Evolutionary conservation across 2,113 vertebrate genomes (phyloP), one percentile per base, ranked within the genome.

Genomic region (Meles meles): DNA sequence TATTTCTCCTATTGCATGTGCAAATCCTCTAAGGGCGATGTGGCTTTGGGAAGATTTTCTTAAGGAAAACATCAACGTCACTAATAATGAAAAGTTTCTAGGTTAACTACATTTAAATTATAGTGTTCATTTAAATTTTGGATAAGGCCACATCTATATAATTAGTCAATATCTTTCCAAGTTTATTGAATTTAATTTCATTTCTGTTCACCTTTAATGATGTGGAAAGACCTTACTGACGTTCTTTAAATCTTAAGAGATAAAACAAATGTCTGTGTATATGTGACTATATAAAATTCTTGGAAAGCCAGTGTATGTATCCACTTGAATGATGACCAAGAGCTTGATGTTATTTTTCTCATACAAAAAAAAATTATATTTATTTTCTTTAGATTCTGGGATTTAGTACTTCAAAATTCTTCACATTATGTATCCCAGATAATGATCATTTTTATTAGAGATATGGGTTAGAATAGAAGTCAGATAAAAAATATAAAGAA

Each of bases 11-110:
- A 1, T 0, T 72, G 55, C n/a, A 42, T 25, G 1, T 47, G 29
- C 31, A 12, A 4, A 7, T 44, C 5, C 29, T 61, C 1, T 55
- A 14, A 42, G 17, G 1, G 0, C 21, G 14, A 13, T 18, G 2
- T 47, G 15, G 34, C 29, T 77, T 85, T 52, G 69, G 25, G 12
- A 61, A 69, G 14, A 82, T 42, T 81, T 96, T 39, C 31, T 85
- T 20, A 77, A 88, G 6, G 20, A 85, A 88, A 39, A 71, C 1
- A 79, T 88, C 27, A 69, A 0, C 27, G 44, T 71, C 37, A 67
- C 21, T 52, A 42, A 21, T 55, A 91, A 74, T 39, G 4, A 83
- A 61, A 69, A 12, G 0, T 79, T 52, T 81, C 47, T 69, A 39
- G 59, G 5, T 63, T 27, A 61, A 72, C 2, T 47, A 86, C 88